Evolutionary conservation across 2,888 invertebrate genomes (phyloP).

Genomic region (Agrilus mali): DNA sequence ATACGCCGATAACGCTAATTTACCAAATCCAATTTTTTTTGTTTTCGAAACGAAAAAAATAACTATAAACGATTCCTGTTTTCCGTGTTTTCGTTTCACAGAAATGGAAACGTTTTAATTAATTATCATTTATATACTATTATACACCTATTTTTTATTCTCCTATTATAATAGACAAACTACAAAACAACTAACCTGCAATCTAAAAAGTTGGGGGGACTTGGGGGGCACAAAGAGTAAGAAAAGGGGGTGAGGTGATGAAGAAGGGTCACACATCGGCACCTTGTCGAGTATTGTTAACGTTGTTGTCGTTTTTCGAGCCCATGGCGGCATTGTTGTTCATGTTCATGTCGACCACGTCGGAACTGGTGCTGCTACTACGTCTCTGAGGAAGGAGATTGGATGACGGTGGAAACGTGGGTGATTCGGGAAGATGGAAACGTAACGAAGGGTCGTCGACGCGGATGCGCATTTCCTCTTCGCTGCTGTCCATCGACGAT

Average conservation of each 20-base stretch:
- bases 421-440: slow-evolving; percentile 23
- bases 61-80: too few species aligned
- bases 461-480: slow-evolving; percentile 27
- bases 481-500: slow-evolving; percentile 29
- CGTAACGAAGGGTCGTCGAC: slow-evolving; percentile 32
- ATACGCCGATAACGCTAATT: too few species aligned
- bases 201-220: too few species aligned
- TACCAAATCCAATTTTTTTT: too few species aligned
- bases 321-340: slow-evolving; percentile 12
- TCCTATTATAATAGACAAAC: background rate
- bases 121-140: too few species aligned
- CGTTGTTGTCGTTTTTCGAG: background rate
- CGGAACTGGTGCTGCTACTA: slow-evolving; percentile 14
- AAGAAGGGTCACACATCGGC: too few species aligned
- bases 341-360: slow-evolving; percentile 24
- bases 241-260: too few species aligned
- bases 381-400: slow-evolving; percentile 1
- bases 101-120: too few species aligned
- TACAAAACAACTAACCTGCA: background rate
- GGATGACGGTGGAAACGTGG: slow-evolving; percentile 5
- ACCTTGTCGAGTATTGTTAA: background rate
- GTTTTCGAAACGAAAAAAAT: too few species aligned
- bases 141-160: too few species aligned
- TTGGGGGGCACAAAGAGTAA: too few species aligned
- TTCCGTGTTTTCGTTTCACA: too few species aligned